Percentiles rank a stretch among this genome's conserved stretches.
These are phyloP conservation scores for Yponomeuta sedellus DNA, from an alignment of 2,888 invertebrate species.

Conservation along the genomic window DNA sequence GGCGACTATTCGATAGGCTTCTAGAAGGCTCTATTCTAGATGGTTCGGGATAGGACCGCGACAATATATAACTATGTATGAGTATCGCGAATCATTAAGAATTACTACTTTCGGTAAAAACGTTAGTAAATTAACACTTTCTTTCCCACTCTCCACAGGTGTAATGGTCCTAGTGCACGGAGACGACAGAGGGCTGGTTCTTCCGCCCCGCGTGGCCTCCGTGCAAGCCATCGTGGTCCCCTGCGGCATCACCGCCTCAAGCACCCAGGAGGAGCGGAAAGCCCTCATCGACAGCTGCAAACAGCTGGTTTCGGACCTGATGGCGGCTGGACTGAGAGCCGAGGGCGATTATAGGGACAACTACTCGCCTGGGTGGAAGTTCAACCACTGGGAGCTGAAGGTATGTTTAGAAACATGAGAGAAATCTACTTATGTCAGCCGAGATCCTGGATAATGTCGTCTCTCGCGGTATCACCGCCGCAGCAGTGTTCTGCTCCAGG, in stretches of 20 bases:
- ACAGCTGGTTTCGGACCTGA: slow-evolving; percentile 80
- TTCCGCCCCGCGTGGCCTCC: slow-evolving; percentile 94
- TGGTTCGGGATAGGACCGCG: no score
- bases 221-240: slow-evolving; percentile 94
- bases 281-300: slow-evolving; percentile 82
- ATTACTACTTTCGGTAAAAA: no score
- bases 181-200: slow-evolving; percentile 96
- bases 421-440: no score
- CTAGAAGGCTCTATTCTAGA: no score
- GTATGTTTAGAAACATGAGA: slow-evolving; percentile 34
- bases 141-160: slow-evolving; percentile 53
- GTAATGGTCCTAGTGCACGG: slow-evolving; percentile 96
- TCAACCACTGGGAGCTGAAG: slow-evolving; percentile 98
- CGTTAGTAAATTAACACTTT: no score
- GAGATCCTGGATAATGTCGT: no score
- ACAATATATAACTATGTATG: no score
- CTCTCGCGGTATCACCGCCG: no score
- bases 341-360: slow-evolving; percentile 94
- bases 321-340: slow-evolving; percentile 80
- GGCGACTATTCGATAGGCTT: no score
- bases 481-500: no score
- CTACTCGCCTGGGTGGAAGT: slow-evolving; percentile 99
- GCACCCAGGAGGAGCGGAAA: slow-evolving; percentile 82
- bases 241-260: slow-evolving; percentile 93
- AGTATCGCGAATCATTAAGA: no score